phyloP scores from a whole-genome alignment of 2,113 vertebrate species.

The Budorcas taxicolor region DNA sequence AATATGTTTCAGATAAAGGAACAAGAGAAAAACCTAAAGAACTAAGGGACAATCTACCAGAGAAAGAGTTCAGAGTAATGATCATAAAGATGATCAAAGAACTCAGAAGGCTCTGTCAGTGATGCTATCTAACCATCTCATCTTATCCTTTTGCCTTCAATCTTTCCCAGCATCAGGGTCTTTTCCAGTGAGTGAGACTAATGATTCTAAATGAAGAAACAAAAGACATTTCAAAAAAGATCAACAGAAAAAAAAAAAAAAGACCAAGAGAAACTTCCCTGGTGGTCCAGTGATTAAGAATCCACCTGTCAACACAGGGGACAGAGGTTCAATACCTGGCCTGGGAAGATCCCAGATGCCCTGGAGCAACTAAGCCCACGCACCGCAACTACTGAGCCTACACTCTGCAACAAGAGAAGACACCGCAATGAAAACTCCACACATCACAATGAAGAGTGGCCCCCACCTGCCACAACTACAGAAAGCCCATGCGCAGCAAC shows the following conservation, averaged over 20 bases:
- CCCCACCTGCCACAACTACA: not conserved
- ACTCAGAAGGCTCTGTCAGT: not conserved
- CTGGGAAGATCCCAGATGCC: not conserved
- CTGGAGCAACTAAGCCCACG: not conserved
- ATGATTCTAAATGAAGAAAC: not conserved
- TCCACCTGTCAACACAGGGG: not conserved
- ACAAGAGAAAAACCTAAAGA: not conserved
- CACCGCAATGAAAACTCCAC: not conserved
- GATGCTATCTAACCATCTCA: not conserved
- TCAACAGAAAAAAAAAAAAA: not conserved
- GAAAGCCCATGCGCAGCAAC: not conserved
- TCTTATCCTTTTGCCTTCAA: not conserved
- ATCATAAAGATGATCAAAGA: not conserved
- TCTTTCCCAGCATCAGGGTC: not conserved
- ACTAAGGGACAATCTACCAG: not conserved
- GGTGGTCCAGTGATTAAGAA: not conserved
- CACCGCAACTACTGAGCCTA: not conserved
- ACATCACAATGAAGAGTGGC: not conserved
- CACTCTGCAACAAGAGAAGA: not conserved
- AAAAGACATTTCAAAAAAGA: not conserved
- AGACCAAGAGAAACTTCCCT: not conserved
- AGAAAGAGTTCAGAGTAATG: not conserved
- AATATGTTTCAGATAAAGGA: not conserved
- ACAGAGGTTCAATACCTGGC: not conserved
- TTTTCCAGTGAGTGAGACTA: not conserved